phyloP scores from a whole-genome alignment of 2,113 vertebrate genomes.

The Indicator maculatus region DNA sequence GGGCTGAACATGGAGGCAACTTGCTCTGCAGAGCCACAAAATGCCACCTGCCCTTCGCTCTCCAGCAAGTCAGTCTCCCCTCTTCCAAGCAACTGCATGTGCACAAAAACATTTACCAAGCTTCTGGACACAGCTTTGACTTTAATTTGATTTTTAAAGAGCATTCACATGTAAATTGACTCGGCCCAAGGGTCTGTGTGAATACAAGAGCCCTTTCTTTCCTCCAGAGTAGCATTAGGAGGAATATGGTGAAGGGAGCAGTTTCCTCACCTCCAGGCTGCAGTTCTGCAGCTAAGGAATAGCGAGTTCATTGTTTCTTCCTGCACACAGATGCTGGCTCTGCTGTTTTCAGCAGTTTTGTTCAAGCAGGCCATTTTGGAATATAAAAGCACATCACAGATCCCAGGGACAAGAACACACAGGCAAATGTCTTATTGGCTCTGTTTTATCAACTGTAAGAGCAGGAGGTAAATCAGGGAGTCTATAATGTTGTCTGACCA shows the following conservation, averaged over 20 bases:
- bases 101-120: constrained; percentile 12
- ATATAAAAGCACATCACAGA: constrained; percentile 14
- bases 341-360: constrained; percentile 38
- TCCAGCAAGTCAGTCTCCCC: neutral
- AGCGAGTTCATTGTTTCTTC: constrained; percentile 34
- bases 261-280: constrained; percentile 57
- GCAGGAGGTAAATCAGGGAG: neutral
- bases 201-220: constrained; percentile 50
- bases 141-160: constrained; percentile 62
- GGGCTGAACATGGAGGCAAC: neutral
- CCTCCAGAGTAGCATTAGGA: neutral
- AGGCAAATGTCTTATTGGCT: neutral
- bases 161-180: constrained; percentile 43
- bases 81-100: neutral
- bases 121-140: constrained; percentile 42
- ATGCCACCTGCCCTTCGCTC: neutral
- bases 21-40: neutral
- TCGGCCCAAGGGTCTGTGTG: neutral
- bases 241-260: constrained; percentile 39
- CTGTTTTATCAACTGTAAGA: neutral
- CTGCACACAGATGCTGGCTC: constrained; percentile 41
- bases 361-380: constrained; percentile 4
- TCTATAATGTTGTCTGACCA: neutral
- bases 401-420: constrained; percentile 14
- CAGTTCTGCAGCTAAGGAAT: constrained; percentile 26